A percentile compares a stretch with the other conserved stretches of the same genome.
Conservation (phyloP, 53 echinoderm and acorn worm genomes). For the Hippasteria phrygiana region DNA sequence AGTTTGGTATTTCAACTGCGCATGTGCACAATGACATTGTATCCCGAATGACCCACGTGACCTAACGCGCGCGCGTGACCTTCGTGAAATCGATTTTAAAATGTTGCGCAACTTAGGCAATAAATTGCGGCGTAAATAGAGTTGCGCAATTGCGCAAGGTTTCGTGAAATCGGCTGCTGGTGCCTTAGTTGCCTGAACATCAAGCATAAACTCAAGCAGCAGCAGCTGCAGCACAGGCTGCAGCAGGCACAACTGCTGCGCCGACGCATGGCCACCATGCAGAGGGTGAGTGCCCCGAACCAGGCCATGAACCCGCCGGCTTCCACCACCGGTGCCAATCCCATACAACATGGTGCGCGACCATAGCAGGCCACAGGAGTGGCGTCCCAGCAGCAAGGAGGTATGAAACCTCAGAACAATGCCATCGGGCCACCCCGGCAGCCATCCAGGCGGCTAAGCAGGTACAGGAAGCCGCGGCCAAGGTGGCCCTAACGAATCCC, state of each 20-base stretch:
- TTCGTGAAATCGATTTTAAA: too few species aligned
- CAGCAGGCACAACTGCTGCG: constrained; percentile 98
- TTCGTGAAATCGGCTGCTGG: too few species aligned
- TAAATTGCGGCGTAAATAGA: too few species aligned
- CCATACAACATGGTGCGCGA: constrained; percentile 58
- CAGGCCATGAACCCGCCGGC: constrained; percentile 70
- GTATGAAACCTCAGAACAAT: constrained; percentile 73
- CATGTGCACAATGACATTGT: too few species aligned
- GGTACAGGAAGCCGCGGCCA: constrained; percentile 91
- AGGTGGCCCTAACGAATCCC: constrained; percentile 75
- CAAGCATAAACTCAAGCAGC: constrained; percentile 98
- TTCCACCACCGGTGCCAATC: constrained; percentile 56
- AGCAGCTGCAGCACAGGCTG: constrained; percentile 96
- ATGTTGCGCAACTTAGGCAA: too few species aligned
- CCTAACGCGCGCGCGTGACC: too few species aligned
- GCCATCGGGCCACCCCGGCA: constrained; percentile 82
- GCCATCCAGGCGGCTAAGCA: constrained; percentile 93
- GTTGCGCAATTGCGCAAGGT: too few species aligned
- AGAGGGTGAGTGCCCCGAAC: constrained; percentile 63
- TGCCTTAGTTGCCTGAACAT: constrained; percentile 95
- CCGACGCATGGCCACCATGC: constrained; percentile 94
- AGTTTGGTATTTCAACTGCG: too few species aligned
- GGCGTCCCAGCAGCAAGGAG: constrained; percentile 53
- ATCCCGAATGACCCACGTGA: too few species aligned
- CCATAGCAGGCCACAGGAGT: constrained; percentile 33